phyloP scores from a whole-genome alignment of 2,888 invertebrate genomes.

The Nephrotoma flavescens region DNA sequence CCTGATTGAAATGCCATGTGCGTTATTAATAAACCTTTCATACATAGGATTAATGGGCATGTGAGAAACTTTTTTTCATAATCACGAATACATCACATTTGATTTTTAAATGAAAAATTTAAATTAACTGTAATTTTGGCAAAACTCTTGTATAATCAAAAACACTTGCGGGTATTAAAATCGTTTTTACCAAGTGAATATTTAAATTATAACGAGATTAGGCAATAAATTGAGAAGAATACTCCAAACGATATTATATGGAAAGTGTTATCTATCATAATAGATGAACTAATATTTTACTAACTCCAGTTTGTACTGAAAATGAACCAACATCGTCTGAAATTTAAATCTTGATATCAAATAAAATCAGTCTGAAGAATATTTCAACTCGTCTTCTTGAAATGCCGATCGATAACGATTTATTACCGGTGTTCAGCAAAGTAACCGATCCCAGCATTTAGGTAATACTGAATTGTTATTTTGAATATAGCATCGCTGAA shows the following conservation, averaged over 20 bases:
- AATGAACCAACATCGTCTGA: too few species aligned
- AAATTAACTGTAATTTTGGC: too few species aligned
- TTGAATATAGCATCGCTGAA: conserved; percentile 6
- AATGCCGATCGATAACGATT: neutral
- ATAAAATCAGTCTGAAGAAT: too few species aligned
- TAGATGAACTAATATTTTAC: conserved; percentile 7
- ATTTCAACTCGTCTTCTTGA: neutral
- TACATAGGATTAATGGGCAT: too few species aligned
- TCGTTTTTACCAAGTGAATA: neutral
- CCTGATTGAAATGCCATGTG: too few species aligned
- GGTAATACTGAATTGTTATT: neutral
- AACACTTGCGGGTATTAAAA: neutral
- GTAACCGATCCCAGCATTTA: neutral
- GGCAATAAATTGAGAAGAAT: conserved; percentile 12
- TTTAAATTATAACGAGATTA: neutral
- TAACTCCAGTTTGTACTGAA: neutral
- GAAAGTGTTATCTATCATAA: neutral
- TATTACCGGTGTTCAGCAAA: neutral
- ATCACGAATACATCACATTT: too few species aligned
- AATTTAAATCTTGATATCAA: too few species aligned
- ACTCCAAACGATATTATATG: conserved; percentile 31
- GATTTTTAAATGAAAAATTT: too few species aligned
- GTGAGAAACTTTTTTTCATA: too few species aligned
- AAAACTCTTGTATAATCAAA: too few species aligned
- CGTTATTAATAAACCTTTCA: too few species aligned